Percentiles rank a stretch among this genome's conserved stretches.
Conservation (phyloP, 2,888 invertebrate genomes). For the Cataglyphis albicans region DNA sequence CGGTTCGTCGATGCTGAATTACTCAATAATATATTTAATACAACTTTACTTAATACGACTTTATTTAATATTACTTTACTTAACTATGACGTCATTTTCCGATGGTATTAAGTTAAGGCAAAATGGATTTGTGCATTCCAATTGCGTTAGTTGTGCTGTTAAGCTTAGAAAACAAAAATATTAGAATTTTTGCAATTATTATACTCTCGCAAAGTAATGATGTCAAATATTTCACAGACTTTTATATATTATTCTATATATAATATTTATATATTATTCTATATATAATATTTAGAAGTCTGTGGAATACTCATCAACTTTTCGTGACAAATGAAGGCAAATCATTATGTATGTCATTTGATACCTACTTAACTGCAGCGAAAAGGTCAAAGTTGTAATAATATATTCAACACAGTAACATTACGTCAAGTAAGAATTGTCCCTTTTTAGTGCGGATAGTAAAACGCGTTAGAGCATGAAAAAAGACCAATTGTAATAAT, state of each 20-base stretch:
- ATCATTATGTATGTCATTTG: slow-evolving; percentile 10
- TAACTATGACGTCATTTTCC: not conserved
- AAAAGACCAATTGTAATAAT: slow-evolving; percentile 8
- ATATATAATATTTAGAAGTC: too few species aligned
- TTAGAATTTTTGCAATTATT: slow-evolving; percentile 21
- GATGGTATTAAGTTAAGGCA: slow-evolving; percentile 34
- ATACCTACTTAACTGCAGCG: not conserved
- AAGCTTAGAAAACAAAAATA: slow-evolving; percentile 39
- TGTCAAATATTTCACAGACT: too few species aligned
- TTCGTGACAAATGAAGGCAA: slow-evolving; percentile 20
- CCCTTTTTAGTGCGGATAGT: slow-evolving; percentile 15
- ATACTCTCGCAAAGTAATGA: slow-evolving; percentile 25
- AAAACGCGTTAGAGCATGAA: not conserved
- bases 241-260: too few species aligned
- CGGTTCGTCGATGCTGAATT: slow-evolving; percentile 8
- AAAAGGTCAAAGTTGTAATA: not conserved
- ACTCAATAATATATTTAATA: slow-evolving; percentile 28
- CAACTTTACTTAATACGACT: not conserved
- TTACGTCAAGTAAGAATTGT: slow-evolving; percentile 2
- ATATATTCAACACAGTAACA: not conserved
- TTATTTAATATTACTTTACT: not conserved
- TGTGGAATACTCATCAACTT: slow-evolving; percentile 23
- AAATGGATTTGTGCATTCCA: slow-evolving; percentile 63
- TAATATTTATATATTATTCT: too few species aligned
- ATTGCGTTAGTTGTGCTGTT: slow-evolving; percentile 17